phyloP scores from a whole-genome alignment of 2,113 vertebrate species.

The Nothobranchius kuhntae region DNA sequence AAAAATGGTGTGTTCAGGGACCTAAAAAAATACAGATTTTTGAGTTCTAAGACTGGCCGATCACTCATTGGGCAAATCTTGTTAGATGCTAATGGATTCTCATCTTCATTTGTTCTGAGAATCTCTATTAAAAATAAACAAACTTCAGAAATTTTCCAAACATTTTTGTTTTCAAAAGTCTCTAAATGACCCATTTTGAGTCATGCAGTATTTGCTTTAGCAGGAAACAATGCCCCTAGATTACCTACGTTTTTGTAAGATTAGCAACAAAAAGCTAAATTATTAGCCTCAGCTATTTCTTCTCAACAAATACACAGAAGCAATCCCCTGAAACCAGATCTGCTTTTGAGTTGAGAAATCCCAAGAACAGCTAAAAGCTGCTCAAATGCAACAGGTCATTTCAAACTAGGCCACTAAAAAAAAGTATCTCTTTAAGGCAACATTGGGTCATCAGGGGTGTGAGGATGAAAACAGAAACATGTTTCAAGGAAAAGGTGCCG shows the following conservation, averaged over 20 bases:
- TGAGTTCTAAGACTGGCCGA: too few species aligned
- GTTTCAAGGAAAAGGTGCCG: conserved; percentile 28
- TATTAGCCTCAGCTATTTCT: background rate
- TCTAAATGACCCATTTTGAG: too few species aligned
- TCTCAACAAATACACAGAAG: conserved; percentile 5
- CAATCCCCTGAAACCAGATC: conserved; percentile 12
- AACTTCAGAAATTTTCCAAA: background rate
- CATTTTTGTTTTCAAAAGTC: background rate
- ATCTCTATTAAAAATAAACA: too few species aligned
- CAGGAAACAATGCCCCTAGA: too few species aligned
- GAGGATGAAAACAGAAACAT: conserved; percentile 50
- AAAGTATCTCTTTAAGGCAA: conserved; percentile 42
- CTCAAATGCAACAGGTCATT: conserved; percentile 8
- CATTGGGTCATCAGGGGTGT: conserved; percentile 27
- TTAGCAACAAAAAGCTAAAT: background rate
- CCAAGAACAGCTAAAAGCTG: conserved; percentile 8
- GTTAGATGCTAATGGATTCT: too few species aligned
- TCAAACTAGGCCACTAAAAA: conserved; percentile 51
- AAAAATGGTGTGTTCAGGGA: too few species aligned
- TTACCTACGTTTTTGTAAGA: background rate
- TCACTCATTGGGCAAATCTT: too few species aligned
- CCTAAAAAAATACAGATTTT: too few species aligned
- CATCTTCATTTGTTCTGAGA: too few species aligned
- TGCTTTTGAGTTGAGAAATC: conserved; percentile 7
- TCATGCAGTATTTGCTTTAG: too few species aligned